Percentiles rank a stretch among this genome's conserved stretches.
Evolutionary conservation across 2,888 invertebrate species (phyloP).

Genomic region (Hypsopygia costalis): DNA sequence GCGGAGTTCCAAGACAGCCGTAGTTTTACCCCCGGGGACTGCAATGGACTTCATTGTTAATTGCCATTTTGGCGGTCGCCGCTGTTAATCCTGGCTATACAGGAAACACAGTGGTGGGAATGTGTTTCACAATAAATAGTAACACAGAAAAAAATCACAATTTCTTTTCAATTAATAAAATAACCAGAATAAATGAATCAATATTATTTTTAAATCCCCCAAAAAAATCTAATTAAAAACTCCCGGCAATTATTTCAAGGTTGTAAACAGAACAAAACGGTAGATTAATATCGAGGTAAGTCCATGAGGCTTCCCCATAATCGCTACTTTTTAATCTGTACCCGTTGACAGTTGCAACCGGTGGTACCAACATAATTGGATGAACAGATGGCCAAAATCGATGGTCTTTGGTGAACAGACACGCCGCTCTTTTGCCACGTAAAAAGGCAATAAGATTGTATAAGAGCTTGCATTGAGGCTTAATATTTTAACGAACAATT

Average conservation of each 20-base stretch:
- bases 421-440: neutral
- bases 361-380: constrained; percentile 6
- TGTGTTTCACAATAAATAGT: too few species aligned
- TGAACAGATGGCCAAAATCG: constrained; percentile 1
- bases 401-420: neutral
- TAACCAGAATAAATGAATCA: too few species aligned
- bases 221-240: neutral
- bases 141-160: too few species aligned
- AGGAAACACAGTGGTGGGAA: too few species aligned
- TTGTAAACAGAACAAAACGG: neutral
- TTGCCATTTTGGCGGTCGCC: too few species aligned
- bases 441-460: neutral
- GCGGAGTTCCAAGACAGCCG: too few species aligned
- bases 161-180: too few species aligned
- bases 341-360: constrained; percentile 7
- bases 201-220: neutral
- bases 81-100: too few species aligned
- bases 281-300: constrained; percentile 3
- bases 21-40: too few species aligned
- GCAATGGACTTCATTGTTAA: too few species aligned
- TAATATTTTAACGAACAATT: neutral
- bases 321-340: constrained; percentile 10
- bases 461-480: neutral
- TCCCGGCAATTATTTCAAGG: neutral
- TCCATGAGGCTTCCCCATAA: constrained; percentile 6